Evolutionary conservation across 2,113 vertebrate species (phyloP), one percentile per base, ranked within the genome.

Genomic region (Sula dactylatra): DNA sequence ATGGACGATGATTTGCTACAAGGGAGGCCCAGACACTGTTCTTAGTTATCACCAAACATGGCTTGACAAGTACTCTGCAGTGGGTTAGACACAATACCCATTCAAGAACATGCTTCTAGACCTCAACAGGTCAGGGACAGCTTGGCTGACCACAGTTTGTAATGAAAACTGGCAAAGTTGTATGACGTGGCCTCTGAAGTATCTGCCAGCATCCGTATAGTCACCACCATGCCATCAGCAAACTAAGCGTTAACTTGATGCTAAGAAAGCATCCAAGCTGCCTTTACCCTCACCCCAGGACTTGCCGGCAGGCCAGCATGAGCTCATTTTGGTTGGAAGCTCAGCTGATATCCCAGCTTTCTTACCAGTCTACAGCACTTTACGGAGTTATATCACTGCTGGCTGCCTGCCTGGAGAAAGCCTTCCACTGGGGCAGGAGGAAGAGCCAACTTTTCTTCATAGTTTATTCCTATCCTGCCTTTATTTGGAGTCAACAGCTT

Each of bases 401-500:
- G 97, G 97, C 96, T 55, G 93, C 58, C 78, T 67, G 97, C 97
- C 97, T 82, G 87, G 50, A 88, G 66, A 59, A 71, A 89, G 95
- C 91, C 95, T 93, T 88, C 50, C 91, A 90, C 78, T 52, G 94
- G 94, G 94, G 82, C 78, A 77, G 91, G 74, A 65, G 29, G 4
- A 93, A 95, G 11, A 96, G 97, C 97, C 97, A 97, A 22, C 93
- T 94, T 47, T 15, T 70, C 94, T 38, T 82, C 93, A 9, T 31
- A 96, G 96, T 97, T 97, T 97, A 96, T 96, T 74, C 91, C 89
- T 64, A 40, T 6, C 74, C 94, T 96, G 95, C 96, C 94, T 97
- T 96, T 93, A 96, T 97, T 97, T 96, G 96, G 95, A 97, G 82
- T 96, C 96, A 96, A 97, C 91, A 94, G 91, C 92, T 90, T 64